A percentile compares a stretch with the other conserved stretches of the same genome.
These are phyloP conservation scores for Cacoxenus indagator DNA, from an alignment of 2,888 invertebrate genomes.

Conservation along the genomic window DNA sequence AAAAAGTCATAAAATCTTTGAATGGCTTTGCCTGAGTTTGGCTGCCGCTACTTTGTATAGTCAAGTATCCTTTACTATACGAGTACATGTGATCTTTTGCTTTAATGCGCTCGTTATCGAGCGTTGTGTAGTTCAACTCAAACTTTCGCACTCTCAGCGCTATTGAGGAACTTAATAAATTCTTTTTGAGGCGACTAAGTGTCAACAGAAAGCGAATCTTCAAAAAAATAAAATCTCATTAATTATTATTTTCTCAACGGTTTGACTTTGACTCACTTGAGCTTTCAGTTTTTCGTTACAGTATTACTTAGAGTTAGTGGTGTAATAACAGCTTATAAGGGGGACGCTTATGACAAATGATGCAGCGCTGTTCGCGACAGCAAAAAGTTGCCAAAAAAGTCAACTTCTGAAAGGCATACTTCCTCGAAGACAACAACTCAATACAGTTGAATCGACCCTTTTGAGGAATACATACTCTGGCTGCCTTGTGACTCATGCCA, in stretches of 20 bases:
- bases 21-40: neutral
- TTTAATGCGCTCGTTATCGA: neutral
- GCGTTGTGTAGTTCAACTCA: neutral
- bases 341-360: constrained; percentile 7
- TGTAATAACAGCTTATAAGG: too few species aligned
- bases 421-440: neutral
- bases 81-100: neutral
- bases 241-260: neutral
- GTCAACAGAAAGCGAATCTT: neutral
- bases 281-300: too few species aligned
- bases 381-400: neutral
- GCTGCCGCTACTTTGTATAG: neutral
- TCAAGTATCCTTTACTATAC: neutral
- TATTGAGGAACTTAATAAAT: neutral
- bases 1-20: constrained; percentile 13
- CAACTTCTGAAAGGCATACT: neutral
- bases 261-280: neutral
- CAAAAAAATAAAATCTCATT: neutral
- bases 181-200: neutral
- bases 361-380: constrained; percentile 3
- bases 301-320: too few species aligned
- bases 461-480: neutral
- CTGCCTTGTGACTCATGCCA: neutral
- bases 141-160: neutral
- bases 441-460: neutral